These are phyloP conservation scores for Diacarnus erythraeanus DNA, from an alignment of 37 sponge, comb jelly and placozoan genomes.

Conservation along the genomic window DNA sequence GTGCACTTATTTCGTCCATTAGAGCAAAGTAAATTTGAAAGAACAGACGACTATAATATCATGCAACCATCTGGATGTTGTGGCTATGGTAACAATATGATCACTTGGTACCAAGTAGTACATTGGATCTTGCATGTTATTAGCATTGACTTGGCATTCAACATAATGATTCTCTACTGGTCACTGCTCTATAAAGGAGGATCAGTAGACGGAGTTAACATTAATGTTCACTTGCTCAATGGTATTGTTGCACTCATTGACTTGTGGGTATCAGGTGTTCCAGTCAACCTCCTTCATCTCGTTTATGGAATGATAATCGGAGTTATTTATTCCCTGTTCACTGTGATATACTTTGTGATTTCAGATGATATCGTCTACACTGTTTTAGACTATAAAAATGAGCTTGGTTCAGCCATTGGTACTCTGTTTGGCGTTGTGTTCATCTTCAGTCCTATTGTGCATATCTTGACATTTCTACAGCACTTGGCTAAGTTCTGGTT, in stretches of 20 bases:
- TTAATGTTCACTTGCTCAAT: conserved; percentile 49
- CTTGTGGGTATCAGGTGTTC: conserved; percentile 36
- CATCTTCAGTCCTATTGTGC: conserved; percentile 44
- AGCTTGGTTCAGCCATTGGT: conserved; percentile 41
- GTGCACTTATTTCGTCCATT: not conserved
- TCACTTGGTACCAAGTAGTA: conserved; percentile 67
- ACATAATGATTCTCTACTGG: conserved; percentile 65
- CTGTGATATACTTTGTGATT: conserved; percentile 56
- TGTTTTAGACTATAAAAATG: conserved; percentile 52
- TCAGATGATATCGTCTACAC: conserved; percentile 46
- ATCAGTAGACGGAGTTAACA: conserved; percentile 25
- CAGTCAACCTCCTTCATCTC: conserved; percentile 50
- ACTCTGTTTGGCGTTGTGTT: conserved; percentile 10
- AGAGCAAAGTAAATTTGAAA: not conserved
- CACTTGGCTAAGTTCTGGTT: not conserved
- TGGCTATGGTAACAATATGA: conserved; percentile 1
- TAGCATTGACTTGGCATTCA: conserved; percentile 11
- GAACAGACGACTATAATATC: not conserved
- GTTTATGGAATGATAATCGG: conserved; percentile 23
- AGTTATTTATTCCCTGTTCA: conserved; percentile 42
- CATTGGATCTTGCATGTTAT: conserved; percentile 52
- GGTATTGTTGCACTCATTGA: conserved; percentile 56
- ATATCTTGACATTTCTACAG: conserved; percentile 20
- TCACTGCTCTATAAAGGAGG: conserved; percentile 25
- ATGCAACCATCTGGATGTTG: conserved; percentile 36